Evolutionary conservation across 2,797 vertebrate species (phyloP), one percentile per base, ranked within the genome.

Genomic region (Micropoecilia bifurca): DNA sequence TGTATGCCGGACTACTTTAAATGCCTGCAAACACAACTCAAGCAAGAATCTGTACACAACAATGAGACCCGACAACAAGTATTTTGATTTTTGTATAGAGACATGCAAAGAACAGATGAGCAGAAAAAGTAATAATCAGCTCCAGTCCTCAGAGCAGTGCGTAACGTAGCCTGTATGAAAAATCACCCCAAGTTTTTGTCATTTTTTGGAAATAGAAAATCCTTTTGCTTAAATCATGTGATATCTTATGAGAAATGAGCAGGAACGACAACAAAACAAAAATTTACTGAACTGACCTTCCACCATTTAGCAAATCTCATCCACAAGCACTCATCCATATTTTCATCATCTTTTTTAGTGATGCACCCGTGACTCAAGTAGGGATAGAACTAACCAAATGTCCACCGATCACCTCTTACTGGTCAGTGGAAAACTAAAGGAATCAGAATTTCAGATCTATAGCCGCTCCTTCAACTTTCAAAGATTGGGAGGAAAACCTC

Each of bases 11-110:
- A 74, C 36, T 74, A 28, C 39, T 57, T 74, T 74, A 59, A 74
- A 74, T 57, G 39, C 53, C 73, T 45, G 22, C 47, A 74, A 74
- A 74, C 50, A 57, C 73, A 74, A 74, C 25, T 28, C 25, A 43
- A 57, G 53, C 16, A 75, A 30, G 25, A 59, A 43, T 59, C 36
- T 74, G 73, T 45, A 28, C 53, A 59, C n/a, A 45, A 28, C 14
- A 59, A 45, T 20, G 30, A 45, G 39, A 45, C 53, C 30, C 2
- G 22, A 25, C 22, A 25, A 53, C 9, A 53, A 53, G 33, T 7
- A 50, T 47, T 53, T 25, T 14, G 33, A 59, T 30, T 28, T 45
- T 59, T 20, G 13, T n/a, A 14, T 39, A 59, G 25, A 6, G 33
- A 43, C 30, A 39, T 41, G 50, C 39, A 43, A 12, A 53, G 47